Percentiles rank a stretch among this genome's conserved stretches.
Conservation (phyloP, 2,888 invertebrate genomes). For the Hedya salicella region DNA sequence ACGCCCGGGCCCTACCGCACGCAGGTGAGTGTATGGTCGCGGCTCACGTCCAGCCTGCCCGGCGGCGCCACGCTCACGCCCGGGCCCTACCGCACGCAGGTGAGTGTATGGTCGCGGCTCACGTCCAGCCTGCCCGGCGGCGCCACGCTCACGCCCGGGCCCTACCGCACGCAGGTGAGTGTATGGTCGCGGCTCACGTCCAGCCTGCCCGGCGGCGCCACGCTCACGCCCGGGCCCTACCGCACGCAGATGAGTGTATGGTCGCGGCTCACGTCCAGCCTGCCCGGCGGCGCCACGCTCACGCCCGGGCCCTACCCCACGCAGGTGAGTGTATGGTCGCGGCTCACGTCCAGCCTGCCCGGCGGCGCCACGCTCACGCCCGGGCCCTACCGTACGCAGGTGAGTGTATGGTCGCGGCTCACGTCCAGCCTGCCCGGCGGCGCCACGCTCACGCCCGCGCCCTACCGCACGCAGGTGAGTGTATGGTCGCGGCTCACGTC, state of each 20-base stretch:
- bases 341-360: slow-evolving; percentile 80
- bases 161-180: slow-evolving; percentile 74
- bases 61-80: slow-evolving; percentile 87
- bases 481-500: too few relatives aligned
- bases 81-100: slow-evolving; percentile 78
- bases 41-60: slow-evolving; percentile 80
- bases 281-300: slow-evolving; percentile 87
- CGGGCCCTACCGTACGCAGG: slow-evolving; percentile 78
- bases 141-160: slow-evolving; percentile 86
- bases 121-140: slow-evolving; percentile 85
- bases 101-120: too few relatives aligned
- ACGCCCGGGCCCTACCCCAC: slow-evolving; percentile 82
- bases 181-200: slow-evolving; percentile 70
- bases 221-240: slow-evolving; percentile 84
- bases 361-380: slow-evolving; percentile 87
- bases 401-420: too few relatives aligned
- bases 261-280: slow-evolving; percentile 72
- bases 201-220: slow-evolving; percentile 86
- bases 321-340: too few relatives aligned
- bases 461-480: slow-evolving; percentile 74
- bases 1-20: slow-evolving; percentile 82
- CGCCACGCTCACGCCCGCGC: slow-evolving; percentile 86
- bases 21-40: too few relatives aligned
- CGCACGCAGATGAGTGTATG: too few relatives aligned
- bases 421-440: slow-evolving; percentile 85